Base-by-base conservation (phyloP, 1,140 invertebrate genomes). In the Drosophila repletoides region DNA sequence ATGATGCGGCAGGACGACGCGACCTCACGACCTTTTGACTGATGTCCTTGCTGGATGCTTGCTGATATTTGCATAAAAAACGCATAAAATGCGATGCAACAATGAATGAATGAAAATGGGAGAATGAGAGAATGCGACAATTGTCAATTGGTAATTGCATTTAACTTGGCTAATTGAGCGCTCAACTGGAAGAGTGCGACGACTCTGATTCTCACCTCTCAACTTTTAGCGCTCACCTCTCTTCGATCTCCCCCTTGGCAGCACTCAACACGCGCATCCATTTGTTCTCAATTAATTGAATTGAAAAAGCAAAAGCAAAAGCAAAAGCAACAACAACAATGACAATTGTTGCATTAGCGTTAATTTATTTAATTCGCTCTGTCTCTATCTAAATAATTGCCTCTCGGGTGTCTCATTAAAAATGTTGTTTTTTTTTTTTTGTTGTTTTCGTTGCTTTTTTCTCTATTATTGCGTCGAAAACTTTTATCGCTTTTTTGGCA, bases 51-150 rank as follows among this genome's bases (percentile, higher is more conserved):
- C n/a, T n/a, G n/a, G n/a, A n/a, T n/a, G n/a, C 19, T 19, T 19
- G 10, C 33, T 24, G 3, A 9, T 5, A 86, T 86, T 86, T 86
- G 80, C 80, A 86, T 86, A 86, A 76, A 86, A 76, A 86, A 86
- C 76, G 67, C 64, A 86, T 84, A 76, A 84, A 80, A 29, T 61
- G 71, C 64, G 40, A 15, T 51, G 48, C 48, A 26, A 36, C 31
- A 52, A n/a, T n/a, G n/a, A n/a, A n/a, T n/a, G n/a, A n/a, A n/a
- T n/a, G n/a, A n/a, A n/a, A n/a, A n/a, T n/a, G n/a, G n/a, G n/a
- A n/a, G n/a, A 22, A 21, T 6, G 33, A 2, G 41, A 24, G 19
- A 58, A 58, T 33, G 24, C 45, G n/a, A 51, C 56, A 67, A 67
- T 45, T 60, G n/a, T n/a, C n/a, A n/a, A n/a, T n/a, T n/a, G n/a